Conservation (phyloP, 1,140 invertebrate species). For the Babylonia areolata region DNA sequence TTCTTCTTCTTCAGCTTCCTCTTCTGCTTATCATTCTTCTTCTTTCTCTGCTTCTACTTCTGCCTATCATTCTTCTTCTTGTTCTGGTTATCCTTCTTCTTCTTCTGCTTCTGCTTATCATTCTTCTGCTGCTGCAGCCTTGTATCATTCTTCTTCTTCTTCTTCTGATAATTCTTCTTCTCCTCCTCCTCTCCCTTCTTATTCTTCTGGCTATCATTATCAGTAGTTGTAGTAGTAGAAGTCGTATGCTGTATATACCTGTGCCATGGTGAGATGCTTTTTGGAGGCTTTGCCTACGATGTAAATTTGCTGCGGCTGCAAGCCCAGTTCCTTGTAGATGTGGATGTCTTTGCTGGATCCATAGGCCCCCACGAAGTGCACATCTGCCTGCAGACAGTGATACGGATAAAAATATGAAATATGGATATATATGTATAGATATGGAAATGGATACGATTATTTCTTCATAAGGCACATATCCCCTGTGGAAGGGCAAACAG, state of each 20-base stretch:
- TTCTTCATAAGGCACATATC: too few relatives aligned
- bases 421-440: too few relatives aligned
- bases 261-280: conserved; percentile 88
- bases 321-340: conserved; percentile 92
- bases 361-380: conserved; percentile 93
- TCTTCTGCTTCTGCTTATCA: background rate
- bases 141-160: background rate
- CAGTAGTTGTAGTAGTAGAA: too few relatives aligned
- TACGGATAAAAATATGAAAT: too few relatives aligned
- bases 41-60: background rate
- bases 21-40: background rate
- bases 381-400: conserved; percentile 83
- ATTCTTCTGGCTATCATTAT: too few relatives aligned
- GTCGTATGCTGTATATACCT: too few relatives aligned
- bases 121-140: background rate
- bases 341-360: conserved; percentile 97
- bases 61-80: background rate
- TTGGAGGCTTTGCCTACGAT: conserved; percentile 93
- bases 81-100: background rate
- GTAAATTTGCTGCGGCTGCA: conserved; percentile 92
- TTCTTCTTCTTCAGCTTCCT: background rate
- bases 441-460: too few relatives aligned
- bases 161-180: background rate
- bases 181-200: background rate
- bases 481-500: too few relatives aligned